A percentile compares a stretch with the other conserved stretches of the same genome.
phyloP scores from a whole-genome alignment of 2,888 invertebrate species.

The Cyrtodaria siliqua region DNA sequence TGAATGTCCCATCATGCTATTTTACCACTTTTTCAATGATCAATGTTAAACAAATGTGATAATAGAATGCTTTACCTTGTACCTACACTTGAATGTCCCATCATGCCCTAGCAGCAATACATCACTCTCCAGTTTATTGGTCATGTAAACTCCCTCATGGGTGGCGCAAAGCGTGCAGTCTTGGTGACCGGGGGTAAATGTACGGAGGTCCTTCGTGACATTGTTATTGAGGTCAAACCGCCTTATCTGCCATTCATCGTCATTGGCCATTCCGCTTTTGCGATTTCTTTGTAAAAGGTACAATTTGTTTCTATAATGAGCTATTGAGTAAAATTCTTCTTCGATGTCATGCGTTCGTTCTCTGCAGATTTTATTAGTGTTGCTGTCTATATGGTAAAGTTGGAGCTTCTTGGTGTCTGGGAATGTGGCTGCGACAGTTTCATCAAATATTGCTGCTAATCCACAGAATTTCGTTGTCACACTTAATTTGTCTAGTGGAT shows the following conservation, averaged over 20 bases:
- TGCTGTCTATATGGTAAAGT: slow-evolving; percentile 33
- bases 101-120: slow-evolving; percentile 45
- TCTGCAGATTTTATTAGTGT: slow-evolving; percentile 22
- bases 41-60: no score
- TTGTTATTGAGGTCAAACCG: slow-evolving; percentile 30
- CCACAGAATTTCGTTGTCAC: slow-evolving; percentile 42
- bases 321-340: slow-evolving; percentile 42
- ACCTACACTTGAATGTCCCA: slow-evolving; percentile 35
- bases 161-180: slow-evolving; percentile 43
- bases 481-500: slow-evolving; percentile 40
- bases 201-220: slow-evolving; percentile 18
- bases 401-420: slow-evolving; percentile 35
- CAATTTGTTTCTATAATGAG: slow-evolving; percentile 33
- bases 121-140: slow-evolving; percentile 48
- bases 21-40: no score
- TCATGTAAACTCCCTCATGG: slow-evolving; percentile 41
- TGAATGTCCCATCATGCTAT: no score
- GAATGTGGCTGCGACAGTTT: slow-evolving; percentile 38
- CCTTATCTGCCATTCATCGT: slow-evolving; percentile 42
- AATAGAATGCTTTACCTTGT: no score
- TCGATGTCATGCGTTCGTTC: slow-evolving; percentile 30
- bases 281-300: slow-evolving; percentile 40
- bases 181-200: slow-evolving; percentile 42
- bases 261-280: slow-evolving; percentile 12
- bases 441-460: slow-evolving; percentile 31